Evolutionary conservation across 1,140 invertebrate genomes (phyloP), one percentile per base, ranked within the genome.

Genomic region (Ceratina japonica): DNA sequence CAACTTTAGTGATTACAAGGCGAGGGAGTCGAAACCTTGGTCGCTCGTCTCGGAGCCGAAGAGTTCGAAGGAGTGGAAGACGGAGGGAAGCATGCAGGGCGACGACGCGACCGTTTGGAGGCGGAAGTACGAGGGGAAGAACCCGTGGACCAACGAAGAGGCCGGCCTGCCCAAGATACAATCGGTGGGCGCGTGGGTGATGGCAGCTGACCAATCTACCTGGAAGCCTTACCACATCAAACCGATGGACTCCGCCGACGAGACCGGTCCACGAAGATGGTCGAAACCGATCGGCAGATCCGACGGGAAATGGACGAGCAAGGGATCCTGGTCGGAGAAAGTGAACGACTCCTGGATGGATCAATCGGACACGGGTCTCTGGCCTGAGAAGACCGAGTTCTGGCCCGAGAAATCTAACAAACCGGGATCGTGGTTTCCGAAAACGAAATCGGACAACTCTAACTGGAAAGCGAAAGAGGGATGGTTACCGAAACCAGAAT

Each of bases 101-200:
- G 71, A 74, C 20, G 71, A 74, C 5, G 2, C 49, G 0, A 15
- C 10, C 13, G 20, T 31, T 13, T 78, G 75, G 75, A 72, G 70
- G 15, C 44, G 52, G 15, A 74, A 65, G 5, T 72, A 72, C 61
- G 49, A 73, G 0, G 69, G 10, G 10, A 73, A 79, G 18, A 74
- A 3, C 16, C 16, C 70, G 12, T 79, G 76, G 76, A 16, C 15
- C 3, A 49, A 74, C 12, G 70, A 74, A 44, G 37, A 44, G 0
- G 49, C 68, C 1, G 49, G 66, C 16, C 65, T 80, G 12, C 83
- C 87, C 15, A 85, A 88, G 51, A 85, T 84, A 16, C 85, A 86
- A 27, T 85, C 84, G 4, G 80, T 87, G 22, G 84, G 82, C 31
- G 87, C 80, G 2, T 87, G 87, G 87, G 78, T 80, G 5, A 82